Evolutionary conservation across 1,140 invertebrate genomes (phyloP).

Genomic region (Bradysia coprophila): DNA sequence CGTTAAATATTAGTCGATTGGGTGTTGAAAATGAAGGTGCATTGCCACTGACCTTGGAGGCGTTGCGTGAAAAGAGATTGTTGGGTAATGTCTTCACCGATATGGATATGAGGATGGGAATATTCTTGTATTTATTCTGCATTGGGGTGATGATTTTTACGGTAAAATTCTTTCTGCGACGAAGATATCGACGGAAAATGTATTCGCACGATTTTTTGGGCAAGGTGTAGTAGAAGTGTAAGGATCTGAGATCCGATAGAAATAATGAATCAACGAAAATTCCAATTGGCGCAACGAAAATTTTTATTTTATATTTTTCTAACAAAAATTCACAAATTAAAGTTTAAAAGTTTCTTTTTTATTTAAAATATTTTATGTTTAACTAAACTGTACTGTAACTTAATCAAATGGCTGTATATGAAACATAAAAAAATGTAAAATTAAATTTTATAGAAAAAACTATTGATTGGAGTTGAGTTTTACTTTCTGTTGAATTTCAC

Average conservation of each 20-base stretch:
- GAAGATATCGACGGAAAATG: slow-evolving; percentile 47
- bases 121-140: slow-evolving; percentile 49
- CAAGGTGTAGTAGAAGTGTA: slow-evolving; percentile 42
- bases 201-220: slow-evolving; percentile 38
- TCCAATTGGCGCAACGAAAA: too few species aligned
- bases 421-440: too few species aligned
- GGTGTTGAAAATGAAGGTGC: slow-evolving; percentile 14
- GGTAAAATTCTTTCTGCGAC: slow-evolving; percentile 54
- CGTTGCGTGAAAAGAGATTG: slow-evolving; percentile 14
- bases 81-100: slow-evolving; percentile 34
- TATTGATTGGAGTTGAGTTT: too few species aligned
- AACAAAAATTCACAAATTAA: too few species aligned
- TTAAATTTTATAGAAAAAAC: too few species aligned
- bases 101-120: slow-evolving; percentile 56
- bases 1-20: slow-evolving; percentile 29
- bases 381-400: too few species aligned
- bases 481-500: too few species aligned
- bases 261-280: not conserved
- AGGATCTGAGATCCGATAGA: too few species aligned
- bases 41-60: slow-evolving; percentile 10
- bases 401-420: too few species aligned
- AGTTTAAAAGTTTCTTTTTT: too few species aligned
- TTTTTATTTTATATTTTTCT: too few species aligned
- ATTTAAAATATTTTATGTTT: too few species aligned
- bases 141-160: slow-evolving; percentile 48